A percentile compares a stretch with the other conserved stretches of the same genome.
Evolutionary conservation across 1,140 invertebrate genomes (phyloP).

Genomic region (Lepidotrigona ventralis): DNA sequence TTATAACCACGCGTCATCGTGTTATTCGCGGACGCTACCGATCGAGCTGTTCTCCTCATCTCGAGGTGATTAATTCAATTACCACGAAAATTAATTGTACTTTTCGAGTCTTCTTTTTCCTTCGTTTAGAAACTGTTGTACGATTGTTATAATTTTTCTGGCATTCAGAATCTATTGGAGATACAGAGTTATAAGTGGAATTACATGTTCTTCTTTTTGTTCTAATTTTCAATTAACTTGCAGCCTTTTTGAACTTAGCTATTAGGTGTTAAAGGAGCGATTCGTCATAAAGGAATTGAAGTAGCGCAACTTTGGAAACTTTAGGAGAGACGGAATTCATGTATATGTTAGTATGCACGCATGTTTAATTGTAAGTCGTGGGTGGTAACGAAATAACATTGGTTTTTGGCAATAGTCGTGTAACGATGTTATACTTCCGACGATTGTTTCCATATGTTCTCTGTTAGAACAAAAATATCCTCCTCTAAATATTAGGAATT

Average conservation of each 20-base stretch:
- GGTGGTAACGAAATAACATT: no score
- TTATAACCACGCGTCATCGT: conserved; percentile 27
- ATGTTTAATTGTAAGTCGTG: background rate
- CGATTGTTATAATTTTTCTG: background rate
- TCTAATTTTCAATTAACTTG: background rate
- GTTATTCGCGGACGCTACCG: background rate
- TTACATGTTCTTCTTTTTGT: background rate
- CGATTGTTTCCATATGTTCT: background rate
- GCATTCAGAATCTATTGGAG: background rate
- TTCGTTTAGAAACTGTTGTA: background rate
- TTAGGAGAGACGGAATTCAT: no score
- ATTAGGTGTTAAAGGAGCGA: background rate
- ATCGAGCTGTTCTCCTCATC: background rate
- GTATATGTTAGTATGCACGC: background rate
- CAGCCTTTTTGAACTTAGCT: background rate
- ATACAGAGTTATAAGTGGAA: background rate
- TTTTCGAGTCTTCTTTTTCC: background rate
- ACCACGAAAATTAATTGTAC: background rate
- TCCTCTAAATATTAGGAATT: background rate
- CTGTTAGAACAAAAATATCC: background rate
- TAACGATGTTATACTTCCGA: background rate
- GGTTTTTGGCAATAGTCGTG: background rate
- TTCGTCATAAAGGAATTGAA: background rate
- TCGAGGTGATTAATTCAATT: background rate
- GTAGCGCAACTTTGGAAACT: background rate